Evolutionary conservation across 2,113 vertebrate species (phyloP).

Genomic region (Thunnus thynnus): DNA sequence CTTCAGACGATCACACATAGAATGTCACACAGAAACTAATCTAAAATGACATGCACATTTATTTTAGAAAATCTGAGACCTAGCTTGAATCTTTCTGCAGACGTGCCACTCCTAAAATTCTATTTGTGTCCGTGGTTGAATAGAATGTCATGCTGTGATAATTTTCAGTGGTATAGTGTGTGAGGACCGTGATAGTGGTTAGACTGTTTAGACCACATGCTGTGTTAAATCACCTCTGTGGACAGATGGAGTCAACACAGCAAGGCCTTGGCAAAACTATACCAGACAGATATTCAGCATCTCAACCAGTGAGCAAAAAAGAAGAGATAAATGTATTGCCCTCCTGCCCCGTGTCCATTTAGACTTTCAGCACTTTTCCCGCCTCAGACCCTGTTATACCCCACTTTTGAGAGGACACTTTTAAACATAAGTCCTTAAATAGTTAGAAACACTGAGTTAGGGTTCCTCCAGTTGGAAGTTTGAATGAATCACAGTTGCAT

Average conservation of each 20-base stretch:
- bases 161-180: neutral
- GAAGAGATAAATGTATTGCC: neutral
- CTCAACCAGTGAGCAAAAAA: neutral
- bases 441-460: too few species aligned
- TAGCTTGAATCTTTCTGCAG: neutral
- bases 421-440: neutral
- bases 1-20: neutral
- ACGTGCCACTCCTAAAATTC: neutral
- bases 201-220: neutral
- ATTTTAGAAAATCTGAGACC: neutral
- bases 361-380: neutral
- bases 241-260: slow-evolving; percentile 27
- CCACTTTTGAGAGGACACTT: neutral
- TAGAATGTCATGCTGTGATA: slow-evolving; percentile 4
- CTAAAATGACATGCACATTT: neutral
- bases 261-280: neutral
- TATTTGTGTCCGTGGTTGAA: slow-evolving; percentile 11
- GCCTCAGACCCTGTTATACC: neutral
- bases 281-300: neutral
- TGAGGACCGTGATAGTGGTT: neutral
- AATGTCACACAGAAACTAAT: neutral
- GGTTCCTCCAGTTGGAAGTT: too few species aligned
- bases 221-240: slow-evolving; percentile 22
- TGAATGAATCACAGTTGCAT: too few species aligned
- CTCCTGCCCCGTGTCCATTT: neutral